Percentiles rank a stretch among this genome's conserved stretches.
phyloP scores from a whole-genome alignment of 1,140 invertebrate species.

The Bursaphelenchus mucronatus region DNA sequence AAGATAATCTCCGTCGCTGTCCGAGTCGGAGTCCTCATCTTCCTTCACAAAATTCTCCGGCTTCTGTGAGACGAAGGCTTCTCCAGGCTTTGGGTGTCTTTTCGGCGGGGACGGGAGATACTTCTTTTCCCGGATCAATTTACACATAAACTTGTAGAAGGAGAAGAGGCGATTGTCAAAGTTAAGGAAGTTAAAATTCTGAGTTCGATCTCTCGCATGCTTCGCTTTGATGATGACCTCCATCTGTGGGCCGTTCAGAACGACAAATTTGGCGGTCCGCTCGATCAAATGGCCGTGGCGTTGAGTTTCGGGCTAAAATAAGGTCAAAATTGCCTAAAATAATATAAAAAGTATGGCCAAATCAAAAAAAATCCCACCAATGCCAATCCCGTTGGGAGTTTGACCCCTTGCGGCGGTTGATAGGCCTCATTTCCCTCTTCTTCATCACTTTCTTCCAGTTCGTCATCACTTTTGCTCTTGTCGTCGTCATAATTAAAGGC shows the following conservation, averaged over 20 bases:
- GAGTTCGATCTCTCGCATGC: background rate
- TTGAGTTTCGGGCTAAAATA: constrained; percentile 6
- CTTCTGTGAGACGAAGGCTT: background rate
- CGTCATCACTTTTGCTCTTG: background rate
- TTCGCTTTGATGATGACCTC: constrained; percentile 20
- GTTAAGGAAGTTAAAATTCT: constrained; percentile 8
- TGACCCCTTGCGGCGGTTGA: constrained; percentile 6
- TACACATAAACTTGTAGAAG: constrained; percentile 18
- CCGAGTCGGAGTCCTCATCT: constrained; percentile 6
- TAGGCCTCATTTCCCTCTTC: constrained; percentile 2
- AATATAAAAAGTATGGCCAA: too few species aligned
- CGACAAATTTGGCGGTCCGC: constrained; percentile 11
- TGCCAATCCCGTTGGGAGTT: constrained; percentile 5
- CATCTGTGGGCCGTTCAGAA: constrained; percentile 11
- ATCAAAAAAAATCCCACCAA: constrained; percentile 8
- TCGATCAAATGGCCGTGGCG: constrained; percentile 12
- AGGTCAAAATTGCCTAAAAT: too few species aligned
- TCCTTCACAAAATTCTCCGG: constrained; percentile 1
- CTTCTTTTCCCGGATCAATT: constrained; percentile 19
- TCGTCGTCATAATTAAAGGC: constrained; percentile 14
- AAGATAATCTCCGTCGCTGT: constrained; percentile 11
- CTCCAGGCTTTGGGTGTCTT: background rate
- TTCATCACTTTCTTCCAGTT: background rate
- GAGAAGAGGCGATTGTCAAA: constrained; percentile 15
- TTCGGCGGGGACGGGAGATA: background rate